A percentile compares a stretch with the other conserved stretches of the same genome.
phyloP scores from a whole-genome alignment of 2,888 invertebrate genomes.

The Endomychus coccineus region DNA sequence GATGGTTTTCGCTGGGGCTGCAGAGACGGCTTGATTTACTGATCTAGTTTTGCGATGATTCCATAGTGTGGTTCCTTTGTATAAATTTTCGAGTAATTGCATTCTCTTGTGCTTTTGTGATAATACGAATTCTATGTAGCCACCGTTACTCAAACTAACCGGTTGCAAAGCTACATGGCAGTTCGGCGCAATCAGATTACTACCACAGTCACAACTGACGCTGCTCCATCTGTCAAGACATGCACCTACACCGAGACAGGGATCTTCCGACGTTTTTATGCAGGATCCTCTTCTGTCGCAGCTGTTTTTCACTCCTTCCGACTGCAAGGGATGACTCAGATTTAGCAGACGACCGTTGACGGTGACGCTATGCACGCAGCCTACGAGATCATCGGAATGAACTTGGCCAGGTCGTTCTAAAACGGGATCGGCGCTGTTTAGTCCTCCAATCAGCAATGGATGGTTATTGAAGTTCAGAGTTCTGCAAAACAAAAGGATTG shows the following conservation, averaged over 20 bases:
- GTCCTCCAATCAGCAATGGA: constrained; percentile 77
- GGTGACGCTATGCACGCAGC: constrained; percentile 85
- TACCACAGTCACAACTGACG: constrained; percentile 65
- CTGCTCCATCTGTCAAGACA: constrained; percentile 84
- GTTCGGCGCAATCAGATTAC: constrained; percentile 64
- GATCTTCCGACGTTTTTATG: constrained; percentile 43
- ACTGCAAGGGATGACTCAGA: constrained; percentile 66
- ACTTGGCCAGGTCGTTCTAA: constrained; percentile 85
- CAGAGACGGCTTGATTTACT: constrained; percentile 25
- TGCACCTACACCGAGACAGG: constrained; percentile 50
- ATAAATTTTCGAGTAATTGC: constrained; percentile 74
- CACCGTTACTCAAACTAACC: constrained; percentile 69
- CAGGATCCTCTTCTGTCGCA: constrained; percentile 71
- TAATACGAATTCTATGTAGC: constrained; percentile 68
- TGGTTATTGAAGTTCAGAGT: constrained; percentile 88
- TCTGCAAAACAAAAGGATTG: constrained; percentile 49
- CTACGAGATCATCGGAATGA: constrained; percentile 86
- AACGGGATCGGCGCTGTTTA: constrained; percentile 77
- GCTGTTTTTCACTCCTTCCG: constrained; percentile 64
- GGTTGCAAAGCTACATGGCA: constrained; percentile 74
- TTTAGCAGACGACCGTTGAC: constrained; percentile 81
- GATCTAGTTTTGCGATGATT: constrained; percentile 29
- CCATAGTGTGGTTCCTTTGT: constrained; percentile 68
- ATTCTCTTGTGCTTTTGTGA: constrained; percentile 81
- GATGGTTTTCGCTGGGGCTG: constrained; percentile 68